Conservation (phyloP, 2,113 vertebrate genomes). For the Urocolius indicus region DNA sequence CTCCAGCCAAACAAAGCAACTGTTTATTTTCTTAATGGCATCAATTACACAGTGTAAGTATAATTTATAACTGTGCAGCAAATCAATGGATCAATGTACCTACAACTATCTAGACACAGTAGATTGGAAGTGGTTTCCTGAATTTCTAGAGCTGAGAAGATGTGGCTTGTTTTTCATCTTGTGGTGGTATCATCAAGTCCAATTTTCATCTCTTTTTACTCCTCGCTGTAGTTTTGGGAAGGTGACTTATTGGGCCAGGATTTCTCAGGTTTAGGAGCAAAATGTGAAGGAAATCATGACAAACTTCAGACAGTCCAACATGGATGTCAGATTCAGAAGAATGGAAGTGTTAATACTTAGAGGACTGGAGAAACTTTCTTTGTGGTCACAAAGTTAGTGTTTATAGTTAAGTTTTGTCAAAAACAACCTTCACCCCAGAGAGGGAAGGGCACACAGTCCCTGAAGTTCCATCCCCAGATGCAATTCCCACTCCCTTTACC, state of each 20-base stretch:
- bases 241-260: neutral
- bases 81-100: neutral
- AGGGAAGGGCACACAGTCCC: fast-evolving
- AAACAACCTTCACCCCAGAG: fast-evolving
- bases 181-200: neutral
- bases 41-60: neutral
- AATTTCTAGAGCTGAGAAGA: neutral
- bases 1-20: neutral
- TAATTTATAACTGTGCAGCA: neutral
- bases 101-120: neutral
- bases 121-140: neutral
- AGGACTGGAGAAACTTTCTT: neutral
- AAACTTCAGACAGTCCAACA: neutral
- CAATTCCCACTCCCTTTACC: neutral
- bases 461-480: neutral
- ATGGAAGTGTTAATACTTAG: neutral
- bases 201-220: neutral
- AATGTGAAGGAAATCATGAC: neutral
- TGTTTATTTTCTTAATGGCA: constrained; percentile 11
- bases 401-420: neutral
- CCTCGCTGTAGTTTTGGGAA: neutral
- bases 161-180: neutral
- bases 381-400: neutral
- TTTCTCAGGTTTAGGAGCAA: neutral
- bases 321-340: neutral